These are phyloP conservation scores for Campoletis raptor DNA, from an alignment of 2,888 invertebrate species.

Conservation along the genomic window DNA sequence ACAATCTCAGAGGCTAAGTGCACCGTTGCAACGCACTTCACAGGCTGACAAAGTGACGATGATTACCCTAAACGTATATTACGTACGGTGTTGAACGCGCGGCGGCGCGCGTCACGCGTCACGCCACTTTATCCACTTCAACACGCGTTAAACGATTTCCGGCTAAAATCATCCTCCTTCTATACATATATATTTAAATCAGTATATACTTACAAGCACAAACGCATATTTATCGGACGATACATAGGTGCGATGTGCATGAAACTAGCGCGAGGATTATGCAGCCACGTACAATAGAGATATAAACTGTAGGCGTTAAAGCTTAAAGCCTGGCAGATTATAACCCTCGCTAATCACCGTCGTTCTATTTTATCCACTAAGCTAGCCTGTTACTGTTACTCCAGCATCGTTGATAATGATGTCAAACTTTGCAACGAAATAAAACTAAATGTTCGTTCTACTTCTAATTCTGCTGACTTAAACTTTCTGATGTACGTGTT, in stretches of 20 bases:
- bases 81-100: slow-evolving; percentile 73
- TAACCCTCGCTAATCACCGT: slow-evolving; percentile 1
- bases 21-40: slow-evolving; percentile 72
- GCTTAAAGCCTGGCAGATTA: not conserved
- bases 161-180: slow-evolving; percentile 79
- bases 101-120: slow-evolving; percentile 83
- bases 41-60: slow-evolving; percentile 76
- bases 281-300: not conserved
- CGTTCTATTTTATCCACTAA: not conserved
- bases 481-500: not conserved
- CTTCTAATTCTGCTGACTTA: not conserved
- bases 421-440: not conserved
- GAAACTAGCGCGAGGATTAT: not conserved
- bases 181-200: slow-evolving; percentile 32
- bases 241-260: slow-evolving; percentile 5
- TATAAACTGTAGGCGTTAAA: slow-evolving; percentile 8
- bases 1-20: slow-evolving; percentile 70
- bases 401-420: too few relatives aligned
- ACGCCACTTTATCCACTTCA: slow-evolving; percentile 83
- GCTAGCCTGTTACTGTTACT: not conserved
- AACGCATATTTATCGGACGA: slow-evolving; percentile 29
- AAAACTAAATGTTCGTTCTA: not conserved
- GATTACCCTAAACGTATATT: slow-evolving; percentile 81
- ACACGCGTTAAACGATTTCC: slow-evolving; percentile 84
- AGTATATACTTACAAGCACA: slow-evolving; percentile 5